A percentile compares a stretch with the other conserved stretches of the same genome.
These are phyloP conservation scores for Anseranas semipalmata DNA, from an alignment of 2,113 vertebrate species.

Conservation along the genomic window DNA sequence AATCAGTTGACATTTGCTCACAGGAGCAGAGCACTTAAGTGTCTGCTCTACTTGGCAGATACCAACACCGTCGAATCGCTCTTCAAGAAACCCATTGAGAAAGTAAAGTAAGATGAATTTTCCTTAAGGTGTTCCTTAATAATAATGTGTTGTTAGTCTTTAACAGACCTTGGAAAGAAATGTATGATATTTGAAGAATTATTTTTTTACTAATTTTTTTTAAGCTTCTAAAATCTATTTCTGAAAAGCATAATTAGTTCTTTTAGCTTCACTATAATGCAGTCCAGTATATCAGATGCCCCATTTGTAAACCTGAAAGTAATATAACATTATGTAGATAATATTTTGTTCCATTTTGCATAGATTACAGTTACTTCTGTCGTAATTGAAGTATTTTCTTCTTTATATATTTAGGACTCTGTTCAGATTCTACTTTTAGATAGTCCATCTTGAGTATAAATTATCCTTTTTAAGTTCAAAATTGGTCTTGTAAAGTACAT, in stretches of 20 bases:
- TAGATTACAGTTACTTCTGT: background rate
- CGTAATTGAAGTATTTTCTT: background rate
- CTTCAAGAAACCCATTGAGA: conserved; percentile 83
- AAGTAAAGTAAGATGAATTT: conserved; percentile 83
- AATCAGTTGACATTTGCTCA: conserved; percentile 88
- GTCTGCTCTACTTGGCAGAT: conserved; percentile 87
- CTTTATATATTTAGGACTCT: background rate
- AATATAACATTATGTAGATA: background rate
- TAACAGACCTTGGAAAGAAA: background rate
- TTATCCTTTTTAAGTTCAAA: background rate
- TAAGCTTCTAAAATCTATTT: background rate
- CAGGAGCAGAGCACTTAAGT: conserved; percentile 87
- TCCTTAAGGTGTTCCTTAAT: background rate
- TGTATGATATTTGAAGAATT: background rate
- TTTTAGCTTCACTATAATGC: background rate
- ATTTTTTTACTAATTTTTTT: background rate
- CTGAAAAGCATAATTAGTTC: background rate
- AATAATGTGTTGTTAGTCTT: background rate
- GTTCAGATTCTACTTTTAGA: background rate
- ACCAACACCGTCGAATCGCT: conserved; percentile 82
- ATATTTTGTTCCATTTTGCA: background rate
- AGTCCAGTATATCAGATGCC: background rate
- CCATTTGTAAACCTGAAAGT: background rate
- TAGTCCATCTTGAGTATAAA: background rate
- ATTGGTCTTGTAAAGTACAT: background rate